Percentiles rank a stretch among this genome's conserved stretches.
Evolutionary conservation across 2,888 invertebrate species (phyloP).

Genomic region (Leistus spinibarbis): DNA sequence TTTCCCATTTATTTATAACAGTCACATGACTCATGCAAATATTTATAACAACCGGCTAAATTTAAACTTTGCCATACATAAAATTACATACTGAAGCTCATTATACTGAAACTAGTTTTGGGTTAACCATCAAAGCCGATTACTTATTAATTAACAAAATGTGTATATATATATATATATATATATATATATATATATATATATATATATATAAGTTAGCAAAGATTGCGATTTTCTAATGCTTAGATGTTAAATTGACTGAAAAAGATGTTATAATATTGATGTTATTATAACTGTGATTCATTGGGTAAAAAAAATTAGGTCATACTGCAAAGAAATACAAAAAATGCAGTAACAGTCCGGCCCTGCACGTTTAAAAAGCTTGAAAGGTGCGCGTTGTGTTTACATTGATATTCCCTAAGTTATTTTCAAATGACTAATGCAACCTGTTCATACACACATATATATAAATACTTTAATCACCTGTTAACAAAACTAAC

Average conservation of each 20-base stretch:
- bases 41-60: background rate
- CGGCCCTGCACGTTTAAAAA: background rate
- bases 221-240: background rate
- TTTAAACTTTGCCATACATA: background rate
- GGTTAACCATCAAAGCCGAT: background rate
- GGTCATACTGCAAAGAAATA: background rate
- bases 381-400: background rate
- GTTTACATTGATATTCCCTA: background rate
- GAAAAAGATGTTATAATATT: background rate
- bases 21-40: background rate
- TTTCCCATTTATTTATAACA: background rate
- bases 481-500: background rate
- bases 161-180: too few relatives aligned
- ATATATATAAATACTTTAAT: background rate
- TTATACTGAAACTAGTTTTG: background rate
- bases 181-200: too few relatives aligned
- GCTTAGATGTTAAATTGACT: background rate
- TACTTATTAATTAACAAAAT: too few relatives aligned
- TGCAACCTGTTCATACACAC: background rate
- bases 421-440: background rate
- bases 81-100: background rate
- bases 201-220: background rate
- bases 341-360: background rate
- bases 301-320: background rate
- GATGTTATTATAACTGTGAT: background rate